Evolutionary conservation across 2,888 invertebrate species (phyloP).

Genomic region (Agrilus biguttatus): DNA sequence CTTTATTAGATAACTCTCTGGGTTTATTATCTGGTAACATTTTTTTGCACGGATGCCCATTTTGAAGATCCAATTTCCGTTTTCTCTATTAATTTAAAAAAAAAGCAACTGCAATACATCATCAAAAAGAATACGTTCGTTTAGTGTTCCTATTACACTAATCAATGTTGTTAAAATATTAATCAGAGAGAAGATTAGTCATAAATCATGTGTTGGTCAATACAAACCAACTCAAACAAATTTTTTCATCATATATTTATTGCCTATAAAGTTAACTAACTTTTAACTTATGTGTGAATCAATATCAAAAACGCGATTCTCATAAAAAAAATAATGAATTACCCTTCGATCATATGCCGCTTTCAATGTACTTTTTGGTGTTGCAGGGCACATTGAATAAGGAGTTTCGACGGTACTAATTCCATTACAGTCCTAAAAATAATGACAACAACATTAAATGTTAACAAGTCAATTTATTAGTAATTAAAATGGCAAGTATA

Average conservation of each 20-base stretch:
- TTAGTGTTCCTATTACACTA: not conserved
- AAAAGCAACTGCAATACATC: conserved; percentile 1
- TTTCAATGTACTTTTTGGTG: no score
- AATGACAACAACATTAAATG: not conserved
- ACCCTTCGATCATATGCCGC: no score
- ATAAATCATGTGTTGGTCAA: conserved; percentile 12
- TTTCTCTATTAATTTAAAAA: conserved; percentile 28
- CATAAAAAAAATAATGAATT: no score
- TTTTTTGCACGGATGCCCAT: conserved; percentile 39
- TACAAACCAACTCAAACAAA: conserved; percentile 16
- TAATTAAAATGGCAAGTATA: no score
- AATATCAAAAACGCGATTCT: no score
- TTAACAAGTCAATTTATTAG: no score
- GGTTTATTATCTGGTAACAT: conserved; percentile 32
- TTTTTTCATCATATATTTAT: conserved; percentile 9
- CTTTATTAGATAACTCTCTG: conserved; percentile 5
- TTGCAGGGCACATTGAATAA: no score
- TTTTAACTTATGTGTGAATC: no score
- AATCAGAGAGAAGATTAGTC: conserved; percentile 33
- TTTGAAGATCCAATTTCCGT: conserved; percentile 32
- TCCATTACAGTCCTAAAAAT: not conserved
- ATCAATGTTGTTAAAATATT: conserved; percentile 1
- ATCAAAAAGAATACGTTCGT: not conserved
- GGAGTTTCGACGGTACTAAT: no score
- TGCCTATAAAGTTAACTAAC: no score